A percentile compares a stretch with the other conserved stretches of the same genome.
Conservation (phyloP, 2,797 vertebrate species). For the Labroides dimidiatus region DNA sequence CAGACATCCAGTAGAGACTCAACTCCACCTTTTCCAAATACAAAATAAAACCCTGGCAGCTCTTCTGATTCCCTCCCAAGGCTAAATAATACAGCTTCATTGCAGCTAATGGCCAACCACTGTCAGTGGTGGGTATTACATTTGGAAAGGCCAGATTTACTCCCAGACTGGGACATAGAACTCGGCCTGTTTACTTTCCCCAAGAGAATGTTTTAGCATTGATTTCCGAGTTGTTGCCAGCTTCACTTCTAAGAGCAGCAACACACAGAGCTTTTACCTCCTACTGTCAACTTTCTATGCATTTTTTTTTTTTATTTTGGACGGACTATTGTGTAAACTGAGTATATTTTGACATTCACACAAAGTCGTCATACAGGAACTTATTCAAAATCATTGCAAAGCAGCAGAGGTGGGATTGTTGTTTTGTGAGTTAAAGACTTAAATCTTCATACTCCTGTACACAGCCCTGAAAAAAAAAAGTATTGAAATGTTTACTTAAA, state of each 20-base stretch:
- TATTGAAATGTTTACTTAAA: neutral
- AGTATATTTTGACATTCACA: neutral
- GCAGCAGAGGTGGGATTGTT: neutral
- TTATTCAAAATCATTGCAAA: neutral
- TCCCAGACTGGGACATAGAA: conserved; percentile 26
- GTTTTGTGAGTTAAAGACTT: conserved; percentile 1
- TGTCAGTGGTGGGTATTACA: conserved; percentile 35
- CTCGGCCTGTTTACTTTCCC: conserved; percentile 35
- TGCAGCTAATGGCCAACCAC: conserved; percentile 26
- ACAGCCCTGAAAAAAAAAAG: neutral
- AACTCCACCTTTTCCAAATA: conserved; percentile 3
- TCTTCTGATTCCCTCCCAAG: conserved; percentile 8
- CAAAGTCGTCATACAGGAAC: neutral
- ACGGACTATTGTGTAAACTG: neutral
- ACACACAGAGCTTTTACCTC: conserved; percentile 14
- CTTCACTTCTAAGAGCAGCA: conserved; percentile 17
- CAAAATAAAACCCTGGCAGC: conserved; percentile 15
- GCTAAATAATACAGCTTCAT: conserved; percentile 35
- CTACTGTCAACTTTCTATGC: neutral
- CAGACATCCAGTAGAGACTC: conserved; percentile 1
- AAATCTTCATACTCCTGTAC: neutral
- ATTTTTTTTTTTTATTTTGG: neutral
- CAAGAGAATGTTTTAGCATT: conserved; percentile 46
- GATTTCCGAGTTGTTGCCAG: conserved; percentile 35
- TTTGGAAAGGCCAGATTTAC: conserved; percentile 40